These are phyloP conservation scores for Lithobates pipiens DNA, from an alignment of 2,797 vertebrate genomes.

Conservation along the genomic window DNA sequence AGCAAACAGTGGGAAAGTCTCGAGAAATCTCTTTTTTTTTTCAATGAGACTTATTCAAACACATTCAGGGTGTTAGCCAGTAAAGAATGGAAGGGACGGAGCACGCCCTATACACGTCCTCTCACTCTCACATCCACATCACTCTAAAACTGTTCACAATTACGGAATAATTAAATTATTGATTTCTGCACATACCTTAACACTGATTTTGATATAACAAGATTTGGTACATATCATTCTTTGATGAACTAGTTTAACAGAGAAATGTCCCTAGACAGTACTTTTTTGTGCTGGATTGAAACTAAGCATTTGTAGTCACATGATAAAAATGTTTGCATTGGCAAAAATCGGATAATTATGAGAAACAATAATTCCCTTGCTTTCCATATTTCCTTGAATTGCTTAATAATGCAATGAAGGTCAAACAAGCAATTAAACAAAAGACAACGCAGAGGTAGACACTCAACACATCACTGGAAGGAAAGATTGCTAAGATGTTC, in stretches of 20 bases:
- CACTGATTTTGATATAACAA: background rate
- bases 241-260: background rate
- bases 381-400: constrained; percentile 59
- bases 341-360: background rate
- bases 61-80: no score
- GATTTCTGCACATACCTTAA: background rate
- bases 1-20: no score
- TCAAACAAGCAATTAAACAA: background rate
- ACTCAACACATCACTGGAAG: background rate
- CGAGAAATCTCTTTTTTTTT: no score
- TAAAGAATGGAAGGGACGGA: no score
- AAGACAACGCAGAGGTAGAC: background rate
- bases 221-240: background rate
- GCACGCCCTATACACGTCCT: no score
- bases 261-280: background rate
- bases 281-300: background rate
- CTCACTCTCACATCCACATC: no score
- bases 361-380: accelerated
- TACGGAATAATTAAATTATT: background rate
- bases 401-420: accelerated
- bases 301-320: background rate
- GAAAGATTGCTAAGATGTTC: background rate
- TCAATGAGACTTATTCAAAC: no score
- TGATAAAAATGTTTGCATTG: background rate
- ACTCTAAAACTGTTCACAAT: no score